Conservation (phyloP, 1,140 invertebrate genomes). For the Drosophila subpulchrella region DNA sequence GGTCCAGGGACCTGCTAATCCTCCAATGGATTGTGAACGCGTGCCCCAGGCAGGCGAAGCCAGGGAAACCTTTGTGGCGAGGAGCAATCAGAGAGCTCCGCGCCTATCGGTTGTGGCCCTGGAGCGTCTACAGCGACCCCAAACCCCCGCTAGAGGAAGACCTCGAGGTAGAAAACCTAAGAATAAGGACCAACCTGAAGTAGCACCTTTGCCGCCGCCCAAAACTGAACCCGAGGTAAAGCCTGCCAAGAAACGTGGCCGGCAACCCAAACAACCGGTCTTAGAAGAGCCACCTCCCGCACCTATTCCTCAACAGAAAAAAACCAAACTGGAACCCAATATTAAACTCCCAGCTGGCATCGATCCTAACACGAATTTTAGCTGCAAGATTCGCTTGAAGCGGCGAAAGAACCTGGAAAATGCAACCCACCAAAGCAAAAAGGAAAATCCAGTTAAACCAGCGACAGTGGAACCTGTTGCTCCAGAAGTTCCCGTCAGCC, state of each 20-base stretch:
- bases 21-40: slow-evolving; percentile 85
- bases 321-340: slow-evolving; percentile 70
- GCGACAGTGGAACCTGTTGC: slow-evolving; percentile 1
- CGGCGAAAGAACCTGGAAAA: slow-evolving; percentile 59
- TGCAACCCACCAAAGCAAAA: background rate
- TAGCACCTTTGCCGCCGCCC: background rate
- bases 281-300: slow-evolving; percentile 6
- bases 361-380: slow-evolving; percentile 79
- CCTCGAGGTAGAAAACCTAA: slow-evolving; percentile 49
- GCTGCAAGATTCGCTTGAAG: slow-evolving; percentile 79
- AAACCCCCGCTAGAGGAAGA: slow-evolving; percentile 59
- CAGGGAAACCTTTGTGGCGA: slow-evolving; percentile 86
- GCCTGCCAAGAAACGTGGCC: slow-evolving; percentile 61
- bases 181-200: slow-evolving; percentile 15
- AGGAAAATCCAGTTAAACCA: background rate
- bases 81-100: slow-evolving; percentile 84
- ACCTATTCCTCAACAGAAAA: slow-evolving; percentile 47
- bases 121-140: slow-evolving; percentile 86
- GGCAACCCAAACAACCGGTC: slow-evolving; percentile 41
- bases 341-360: slow-evolving; percentile 76
- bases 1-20: slow-evolving; percentile 33
- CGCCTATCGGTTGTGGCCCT: slow-evolving; percentile 86
- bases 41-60: slow-evolving; percentile 88
- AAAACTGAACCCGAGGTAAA: slow-evolving; percentile 20
- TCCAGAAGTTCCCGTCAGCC: slow-evolving; percentile 25